A percentile compares a stretch with the other conserved stretches of the same genome.
Conservation (phyloP, 2,888 invertebrate genomes). For the Cerceris ruficornis region DNA sequence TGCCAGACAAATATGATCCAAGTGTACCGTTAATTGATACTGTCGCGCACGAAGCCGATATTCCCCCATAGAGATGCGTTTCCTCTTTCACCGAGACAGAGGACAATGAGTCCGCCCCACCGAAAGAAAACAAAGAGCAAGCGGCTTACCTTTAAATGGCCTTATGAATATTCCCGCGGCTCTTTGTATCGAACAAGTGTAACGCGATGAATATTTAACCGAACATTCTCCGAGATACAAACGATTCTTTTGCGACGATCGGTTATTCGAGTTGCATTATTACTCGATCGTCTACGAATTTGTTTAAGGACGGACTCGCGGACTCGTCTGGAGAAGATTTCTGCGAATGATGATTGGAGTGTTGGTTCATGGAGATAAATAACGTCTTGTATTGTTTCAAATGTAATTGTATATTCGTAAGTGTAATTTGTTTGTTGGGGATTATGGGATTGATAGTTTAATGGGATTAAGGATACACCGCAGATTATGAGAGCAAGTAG, state of each 20-base stretch:
- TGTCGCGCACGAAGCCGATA: conserved; percentile 2
- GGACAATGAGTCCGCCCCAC: conserved; percentile 4
- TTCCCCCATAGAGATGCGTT: conserved; percentile 2
- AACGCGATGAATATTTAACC: conserved; percentile 12
- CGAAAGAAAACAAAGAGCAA: conserved; percentile 4
- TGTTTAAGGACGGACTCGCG: no score
- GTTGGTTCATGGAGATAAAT: no score
- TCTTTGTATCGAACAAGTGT: not conserved
- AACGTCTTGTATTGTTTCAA: no score
- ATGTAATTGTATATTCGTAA: no score
- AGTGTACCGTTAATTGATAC: conserved; percentile 36
- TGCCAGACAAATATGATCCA: conserved; percentile 42
- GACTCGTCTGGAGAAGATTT: no score
- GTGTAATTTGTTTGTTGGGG: no score
- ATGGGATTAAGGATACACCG: no score
- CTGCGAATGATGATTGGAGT: no score
- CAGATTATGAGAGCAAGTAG: no score
- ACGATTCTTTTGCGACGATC: not conserved
- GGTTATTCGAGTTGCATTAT: not conserved
- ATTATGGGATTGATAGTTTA: no score
- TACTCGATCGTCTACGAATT: not conserved
- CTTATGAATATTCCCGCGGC: conserved; percentile 34
- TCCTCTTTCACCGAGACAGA: not conserved
- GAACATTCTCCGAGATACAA: not conserved
- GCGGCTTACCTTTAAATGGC: conserved; percentile 12